Evolutionary conservation across 2,113 vertebrate species (phyloP).

Genomic region (Sakesphorus luctuosus): DNA sequence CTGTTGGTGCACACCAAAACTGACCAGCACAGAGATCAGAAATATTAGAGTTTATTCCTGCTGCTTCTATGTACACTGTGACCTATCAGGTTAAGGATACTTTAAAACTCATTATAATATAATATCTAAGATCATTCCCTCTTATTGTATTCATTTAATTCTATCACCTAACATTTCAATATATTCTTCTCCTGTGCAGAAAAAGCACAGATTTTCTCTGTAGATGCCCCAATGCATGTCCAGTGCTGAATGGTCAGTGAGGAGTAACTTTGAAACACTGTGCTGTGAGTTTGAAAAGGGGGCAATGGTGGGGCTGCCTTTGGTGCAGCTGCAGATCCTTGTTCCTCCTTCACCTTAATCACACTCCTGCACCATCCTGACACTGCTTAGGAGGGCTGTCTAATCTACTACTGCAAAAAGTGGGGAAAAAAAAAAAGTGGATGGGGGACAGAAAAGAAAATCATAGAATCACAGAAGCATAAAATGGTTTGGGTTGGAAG

Average conservation of each 20-base stretch:
- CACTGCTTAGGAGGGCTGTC: not conserved
- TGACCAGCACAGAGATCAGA: not conserved
- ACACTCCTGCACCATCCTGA: not conserved
- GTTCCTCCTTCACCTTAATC: not conserved
- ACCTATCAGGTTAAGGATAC: not conserved
- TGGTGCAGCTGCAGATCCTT: not conserved
- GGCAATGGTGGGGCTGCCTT: not conserved
- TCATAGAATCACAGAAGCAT: not conserved
- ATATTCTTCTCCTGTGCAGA: not conserved
- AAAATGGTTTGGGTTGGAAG: not conserved
- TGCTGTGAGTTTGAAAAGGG: not conserved
- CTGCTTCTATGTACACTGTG: not conserved
- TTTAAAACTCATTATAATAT: not conserved
- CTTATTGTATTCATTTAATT: not conserved
- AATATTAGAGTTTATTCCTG: not conserved
- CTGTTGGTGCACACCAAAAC: not conserved
- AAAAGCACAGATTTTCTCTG: not conserved
- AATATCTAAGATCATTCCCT: not conserved
- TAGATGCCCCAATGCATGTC: not conserved
- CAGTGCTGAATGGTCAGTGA: not conserved
- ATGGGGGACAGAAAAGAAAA: not conserved
- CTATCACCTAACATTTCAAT: not conserved
- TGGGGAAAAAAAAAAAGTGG: not conserved
- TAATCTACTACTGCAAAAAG: not conserved
- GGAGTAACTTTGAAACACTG: rapidly evolving